Evolutionary conservation across 2,797 vertebrate species (phyloP), one percentile per base, ranked within the genome.

Genomic region (Acanthopagrus latus): DNA sequence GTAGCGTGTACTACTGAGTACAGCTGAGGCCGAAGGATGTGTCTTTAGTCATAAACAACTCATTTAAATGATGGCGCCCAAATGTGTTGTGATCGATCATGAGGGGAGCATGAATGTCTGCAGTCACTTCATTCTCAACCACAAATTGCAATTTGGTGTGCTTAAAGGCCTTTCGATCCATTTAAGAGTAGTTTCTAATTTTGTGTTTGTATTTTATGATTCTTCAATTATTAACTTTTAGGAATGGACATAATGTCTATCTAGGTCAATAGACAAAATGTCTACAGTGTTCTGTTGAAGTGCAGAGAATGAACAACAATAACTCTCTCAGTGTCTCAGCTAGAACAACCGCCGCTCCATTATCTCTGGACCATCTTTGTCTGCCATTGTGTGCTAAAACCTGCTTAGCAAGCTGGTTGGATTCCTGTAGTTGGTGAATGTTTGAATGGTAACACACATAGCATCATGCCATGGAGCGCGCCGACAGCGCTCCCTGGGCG

Each of bases 371-470:
- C 4, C 0, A 4, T 74, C 21, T 73, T 52, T 70, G 51, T 56
- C 21, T 43, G 4, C 64, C 64, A 59, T 58, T 71, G 56, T 73
- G 20, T 47, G 54, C 13, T 48, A 8, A 71, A 76, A 70, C 47
- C 68, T 43, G 77, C 41, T 83, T 20, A 27, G 55, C 63, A 43
- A 66, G 71, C 64, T 29, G 43, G 7, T 33, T 18, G 44, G 18
- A 17, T 54, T 46, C 52, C 25, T 11, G 51, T 1, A 23, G 17
- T 3, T 11, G 1, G 57, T 9, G 46, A 6, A 13, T 20, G 4
- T 50, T 23, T 50, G 29, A 38, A 9, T 38, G 38, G 43, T 18
- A n/a, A 56, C 43, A 27, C 60, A 58, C 29, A 29, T 0, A 11
- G 52, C 17, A 48, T 71, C 8, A 9, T 9, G 7, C 33, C 33